Evolutionary conservation across 2,113 vertebrate species (phyloP), one percentile per base, ranked within the genome.

Genomic region (Barbus barbus): DNA sequence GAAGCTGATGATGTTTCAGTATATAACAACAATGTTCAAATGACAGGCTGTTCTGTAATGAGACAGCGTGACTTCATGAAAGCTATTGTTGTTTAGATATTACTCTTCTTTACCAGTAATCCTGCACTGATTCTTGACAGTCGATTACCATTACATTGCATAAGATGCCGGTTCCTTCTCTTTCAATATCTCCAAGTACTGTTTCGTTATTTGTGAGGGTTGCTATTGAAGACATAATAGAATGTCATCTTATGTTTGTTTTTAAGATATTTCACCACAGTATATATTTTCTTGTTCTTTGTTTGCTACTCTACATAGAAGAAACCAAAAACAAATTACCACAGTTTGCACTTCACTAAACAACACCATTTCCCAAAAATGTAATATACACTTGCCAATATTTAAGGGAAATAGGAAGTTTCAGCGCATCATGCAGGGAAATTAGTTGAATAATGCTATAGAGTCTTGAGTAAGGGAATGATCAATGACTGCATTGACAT

Each of bases 361-460:
- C 73, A 76, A 36, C 33, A 56, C 18, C 26, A 76, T 76, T 56
- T 76, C 20, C 26, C 48, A 48, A 75, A n/a, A 51, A 46, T 31
- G 3, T 31, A 13, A 51, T 18, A 56, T 6, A 20, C 20, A 58
- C 53, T 24, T 78, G 22, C n/a, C 8, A 41, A 60, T 13, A 60
- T 78, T 78, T 78, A 58, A 51, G 31, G 22, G n/a, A 78, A 78
- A 78, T 38, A n/a, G 12, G 31, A 78, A 14, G 31, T 41, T 75
- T 51, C 14, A 75, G 18, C 46, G 22, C 12, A 41, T 24, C 12
- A 16, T 58, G 28, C 9, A 22, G 28, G 9, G 16, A 3, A 76
- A 56, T 6, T 3, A 4, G 9, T 33, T 77, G 18, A 78, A 60
- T 78, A 9, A 24, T 12, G 20, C 33, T 13, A n/a, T n/a, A 16